Base-by-base conservation (phyloP, 2,888 invertebrate species). In the Ceramica pisi region DNA sequence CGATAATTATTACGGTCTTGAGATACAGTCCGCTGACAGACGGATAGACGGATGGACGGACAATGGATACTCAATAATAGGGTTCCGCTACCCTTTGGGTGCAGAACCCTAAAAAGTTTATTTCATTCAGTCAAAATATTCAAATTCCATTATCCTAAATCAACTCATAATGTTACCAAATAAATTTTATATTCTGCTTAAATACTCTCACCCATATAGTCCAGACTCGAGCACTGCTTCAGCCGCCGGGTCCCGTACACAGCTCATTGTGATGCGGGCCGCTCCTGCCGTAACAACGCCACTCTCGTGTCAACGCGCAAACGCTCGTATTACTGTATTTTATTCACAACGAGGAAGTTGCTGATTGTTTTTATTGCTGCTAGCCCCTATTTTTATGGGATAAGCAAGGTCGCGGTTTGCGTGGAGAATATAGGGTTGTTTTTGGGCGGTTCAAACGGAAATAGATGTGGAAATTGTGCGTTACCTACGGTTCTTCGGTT, bases 181-280 rank as follows among this genome's bases (percentile, higher is more conserved):
- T 41, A 31, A 19, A 38, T 38, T 46, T 3, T 19, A 59, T 41
- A 26, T 53, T 5, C 9, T 12, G 1, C 10, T 31, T 3, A 23
- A 51, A n/a, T 48, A 38, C 41, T 56, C 21, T 16, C 14, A 21
- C 38, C n/a, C 9, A 46, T 56, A 7, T n/a, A 41, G 48, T 41
- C 55, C 46, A 63, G 59, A 51, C 31, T 8, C n/a, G 51, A 53
- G 1, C 14, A 23, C 23, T 38, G 35, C 2, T 6, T 14, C 10
- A 0, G 26, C n/a, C 14, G 12, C 21, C 19, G 46, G 59, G 75
- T 75, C 35, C 81, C 69, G 81, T 38, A 64, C 31, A 35, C 21
- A 1, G 5, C 63, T 81, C 82, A 81, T 78, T 81, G 66, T 41
- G 31, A 78, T 67, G 78, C 78, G 23, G 65, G 59, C 61, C 63